A percentile compares a stretch with the other conserved stretches of the same genome.
Conservation (phyloP, 1,140 invertebrate species). For the Varroa destructor region DNA sequence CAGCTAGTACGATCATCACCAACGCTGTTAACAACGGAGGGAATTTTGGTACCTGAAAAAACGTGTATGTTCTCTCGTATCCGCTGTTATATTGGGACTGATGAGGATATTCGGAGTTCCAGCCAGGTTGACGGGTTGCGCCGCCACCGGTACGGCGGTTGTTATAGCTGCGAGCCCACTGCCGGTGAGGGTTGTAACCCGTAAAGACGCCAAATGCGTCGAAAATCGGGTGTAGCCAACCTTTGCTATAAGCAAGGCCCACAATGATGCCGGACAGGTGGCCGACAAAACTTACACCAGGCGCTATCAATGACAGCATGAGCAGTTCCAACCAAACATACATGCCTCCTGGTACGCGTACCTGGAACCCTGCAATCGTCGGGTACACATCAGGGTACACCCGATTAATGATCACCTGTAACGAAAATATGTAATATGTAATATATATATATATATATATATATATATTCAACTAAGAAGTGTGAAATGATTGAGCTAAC, state of each 20-base stretch:
- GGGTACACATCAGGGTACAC: slow-evolving; percentile 21
- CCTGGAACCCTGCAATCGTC: background rate
- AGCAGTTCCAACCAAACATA: slow-evolving; percentile 55
- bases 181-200: slow-evolving; percentile 16
- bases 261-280: slow-evolving; percentile 57
- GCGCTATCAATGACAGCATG: slow-evolving; percentile 52
- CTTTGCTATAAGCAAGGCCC: slow-evolving; percentile 51
- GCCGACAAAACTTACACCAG: slow-evolving; percentile 50
- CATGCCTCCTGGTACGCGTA: slow-evolving; percentile 40
- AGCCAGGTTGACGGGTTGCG: background rate
- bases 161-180: background rate
- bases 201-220: slow-evolving; percentile 36
- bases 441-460: no score
- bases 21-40: slow-evolving; percentile 6
- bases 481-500: no score
- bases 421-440: no score
- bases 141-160: background rate
- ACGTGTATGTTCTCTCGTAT: slow-evolving; percentile 11
- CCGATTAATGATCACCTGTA: background rate
- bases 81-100: no score
- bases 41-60: slow-evolving; percentile 24
- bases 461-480: no score
- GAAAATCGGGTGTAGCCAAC: slow-evolving; percentile 47
- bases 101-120: background rate
- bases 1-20: background rate